Evolutionary conservation across 1,140 invertebrate species (phyloP).

Genomic region (Harpegnathos saltator): DNA sequence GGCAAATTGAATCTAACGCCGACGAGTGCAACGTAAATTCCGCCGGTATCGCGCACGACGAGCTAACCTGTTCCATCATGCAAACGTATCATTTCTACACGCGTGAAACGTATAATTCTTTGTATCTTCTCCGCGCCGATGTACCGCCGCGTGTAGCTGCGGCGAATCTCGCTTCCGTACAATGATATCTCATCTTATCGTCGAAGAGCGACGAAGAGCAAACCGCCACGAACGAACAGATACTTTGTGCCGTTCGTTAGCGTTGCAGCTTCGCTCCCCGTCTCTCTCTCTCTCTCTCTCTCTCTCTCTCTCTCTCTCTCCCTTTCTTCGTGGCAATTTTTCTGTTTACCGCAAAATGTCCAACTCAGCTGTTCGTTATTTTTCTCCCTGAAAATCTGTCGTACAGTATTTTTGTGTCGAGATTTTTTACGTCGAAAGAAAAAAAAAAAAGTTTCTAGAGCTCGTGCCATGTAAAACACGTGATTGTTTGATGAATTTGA

Average conservation of each 20-base stretch:
- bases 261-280: too few species aligned
- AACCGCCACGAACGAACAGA: not conserved
- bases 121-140: not conserved
- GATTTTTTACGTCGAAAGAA: too few species aligned
- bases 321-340: too few species aligned
- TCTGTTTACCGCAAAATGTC: too few species aligned
- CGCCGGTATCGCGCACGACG: not conserved
- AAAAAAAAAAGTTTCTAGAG: too few species aligned
- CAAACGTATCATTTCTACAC: conserved; percentile 23
- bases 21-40: conserved; percentile 45
- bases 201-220: not conserved
- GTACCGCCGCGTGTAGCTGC: not conserved
- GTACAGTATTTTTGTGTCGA: too few species aligned
- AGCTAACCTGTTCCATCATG: conserved; percentile 18
- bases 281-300: too few species aligned
- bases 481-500: not conserved
- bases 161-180: conserved; percentile 3
- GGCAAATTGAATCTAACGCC: conserved; percentile 49
- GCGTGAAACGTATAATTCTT: conserved; percentile 31
- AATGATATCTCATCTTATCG: conserved; percentile 16
- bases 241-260: too few species aligned
- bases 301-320: too few species aligned
- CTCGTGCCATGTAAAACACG: too few species aligned
- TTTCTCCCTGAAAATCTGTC: too few species aligned
- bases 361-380: too few species aligned